Conservation (phyloP, 2,888 invertebrate species). For the Xanthorhoe designata region DNA sequence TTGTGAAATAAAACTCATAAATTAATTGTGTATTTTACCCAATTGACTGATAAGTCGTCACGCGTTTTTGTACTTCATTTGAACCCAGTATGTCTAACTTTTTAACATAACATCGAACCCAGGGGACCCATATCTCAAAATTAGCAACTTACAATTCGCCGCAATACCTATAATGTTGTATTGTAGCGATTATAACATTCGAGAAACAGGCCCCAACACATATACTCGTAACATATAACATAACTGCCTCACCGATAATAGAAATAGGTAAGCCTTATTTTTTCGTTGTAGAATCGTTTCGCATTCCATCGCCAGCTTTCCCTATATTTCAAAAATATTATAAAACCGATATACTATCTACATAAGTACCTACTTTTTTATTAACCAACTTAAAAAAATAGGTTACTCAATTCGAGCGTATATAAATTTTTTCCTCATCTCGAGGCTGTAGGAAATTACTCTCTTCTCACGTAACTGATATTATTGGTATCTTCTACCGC, state of each 20-base stretch:
- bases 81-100: background rate
- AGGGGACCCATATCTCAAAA: background rate
- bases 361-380: too few species aligned
- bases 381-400: too few species aligned
- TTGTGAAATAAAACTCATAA: background rate
- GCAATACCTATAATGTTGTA: background rate
- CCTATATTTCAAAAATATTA: conserved; percentile 43
- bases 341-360: background rate
- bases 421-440: too few species aligned
- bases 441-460: too few species aligned
- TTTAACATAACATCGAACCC: conserved; percentile 6
- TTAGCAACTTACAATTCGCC: background rate
- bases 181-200: background rate
- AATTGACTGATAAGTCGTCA: too few species aligned
- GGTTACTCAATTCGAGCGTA: too few species aligned
- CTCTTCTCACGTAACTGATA: too few species aligned
- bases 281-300: conserved; percentile 36
- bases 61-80: background rate
- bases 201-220: conserved; percentile 7
- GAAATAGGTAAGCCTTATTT: conserved; percentile 52
- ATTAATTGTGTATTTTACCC: background rate
- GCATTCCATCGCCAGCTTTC: conserved; percentile 50
- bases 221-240: conserved; percentile 29
- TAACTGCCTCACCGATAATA: conserved; percentile 54
- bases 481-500: too few species aligned